Conservation (phyloP, 2,888 invertebrate genomes). For the Dryocosmus kuriphilus region DNA sequence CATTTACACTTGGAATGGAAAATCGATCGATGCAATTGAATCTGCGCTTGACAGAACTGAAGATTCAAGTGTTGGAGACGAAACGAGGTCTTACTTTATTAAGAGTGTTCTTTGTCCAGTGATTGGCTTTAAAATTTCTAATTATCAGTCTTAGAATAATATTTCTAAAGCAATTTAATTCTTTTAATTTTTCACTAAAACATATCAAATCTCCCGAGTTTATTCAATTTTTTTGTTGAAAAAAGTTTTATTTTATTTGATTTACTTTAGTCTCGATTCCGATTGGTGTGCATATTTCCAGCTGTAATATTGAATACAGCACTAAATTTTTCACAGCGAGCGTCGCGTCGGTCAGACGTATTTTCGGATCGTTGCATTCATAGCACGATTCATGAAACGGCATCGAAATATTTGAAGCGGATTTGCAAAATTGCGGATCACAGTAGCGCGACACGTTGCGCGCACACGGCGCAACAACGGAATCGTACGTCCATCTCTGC, state of each 20-base stretch:
- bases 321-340: slow-evolving; percentile 28
- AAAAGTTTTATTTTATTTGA: neutral
- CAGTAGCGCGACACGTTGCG: slow-evolving; percentile 26
- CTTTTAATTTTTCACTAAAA: no score
- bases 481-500: slow-evolving; percentile 22
- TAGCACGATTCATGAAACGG: slow-evolving; percentile 30
- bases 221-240: no score
- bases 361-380: slow-evolving; percentile 26
- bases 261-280: neutral
- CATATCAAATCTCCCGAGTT: no score
- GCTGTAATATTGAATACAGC: slow-evolving; percentile 22
- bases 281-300: neutral
- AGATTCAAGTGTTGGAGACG: slow-evolving; percentile 2
- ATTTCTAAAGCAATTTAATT: no score
- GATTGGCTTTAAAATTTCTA: neutral
- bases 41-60: slow-evolving; percentile 33
- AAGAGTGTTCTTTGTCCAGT: slow-evolving; percentile 12
- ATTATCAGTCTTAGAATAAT: no score
- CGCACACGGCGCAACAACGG: slow-evolving; percentile 18
- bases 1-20: slow-evolving; percentile 36
- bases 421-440: slow-evolving; percentile 36
- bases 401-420: slow-evolving; percentile 37
- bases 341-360: neutral
- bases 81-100: slow-evolving; percentile 24
- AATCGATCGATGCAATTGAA: slow-evolving; percentile 27